Evolutionary conservation across 2,113 vertebrate genomes (phyloP).

Genomic region (Sylvia atricapilla): DNA sequence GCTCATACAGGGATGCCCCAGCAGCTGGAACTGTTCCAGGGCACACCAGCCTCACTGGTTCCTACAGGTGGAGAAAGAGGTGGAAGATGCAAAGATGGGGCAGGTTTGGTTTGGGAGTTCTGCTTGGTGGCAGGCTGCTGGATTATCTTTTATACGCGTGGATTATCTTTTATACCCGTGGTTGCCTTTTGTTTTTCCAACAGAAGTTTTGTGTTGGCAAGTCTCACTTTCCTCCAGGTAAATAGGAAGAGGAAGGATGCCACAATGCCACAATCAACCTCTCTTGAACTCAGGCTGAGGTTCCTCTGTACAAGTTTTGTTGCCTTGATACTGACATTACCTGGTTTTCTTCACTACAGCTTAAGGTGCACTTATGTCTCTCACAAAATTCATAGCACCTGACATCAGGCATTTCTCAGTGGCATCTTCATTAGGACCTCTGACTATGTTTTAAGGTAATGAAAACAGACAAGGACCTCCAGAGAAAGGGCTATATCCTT

Average conservation of each 20-base stretch:
- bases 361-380: background rate
- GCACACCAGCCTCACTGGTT: rapidly evolving
- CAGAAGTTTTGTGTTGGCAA: background rate
- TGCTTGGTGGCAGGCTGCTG: background rate
- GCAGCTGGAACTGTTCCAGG: background rate
- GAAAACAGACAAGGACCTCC: background rate
- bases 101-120: background rate
- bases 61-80: background rate
- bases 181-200: background rate
- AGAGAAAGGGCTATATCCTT: background rate
- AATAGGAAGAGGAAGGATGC: background rate
- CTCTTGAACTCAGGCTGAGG: background rate
- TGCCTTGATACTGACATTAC: background rate
- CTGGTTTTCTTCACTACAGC: background rate
- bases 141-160: background rate
- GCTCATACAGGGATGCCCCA: rapidly evolving
- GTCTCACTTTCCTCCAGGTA: background rate
- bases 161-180: background rate
- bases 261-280: background rate
- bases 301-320: background rate
- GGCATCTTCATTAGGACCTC: background rate
- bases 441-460: background rate
- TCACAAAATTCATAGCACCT: background rate
- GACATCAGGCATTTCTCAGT: background rate
- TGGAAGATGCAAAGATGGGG: background rate